phyloP scores from a whole-genome alignment of 2,888 invertebrate genomes.

The Phytoseiulus persimilis region DNA sequence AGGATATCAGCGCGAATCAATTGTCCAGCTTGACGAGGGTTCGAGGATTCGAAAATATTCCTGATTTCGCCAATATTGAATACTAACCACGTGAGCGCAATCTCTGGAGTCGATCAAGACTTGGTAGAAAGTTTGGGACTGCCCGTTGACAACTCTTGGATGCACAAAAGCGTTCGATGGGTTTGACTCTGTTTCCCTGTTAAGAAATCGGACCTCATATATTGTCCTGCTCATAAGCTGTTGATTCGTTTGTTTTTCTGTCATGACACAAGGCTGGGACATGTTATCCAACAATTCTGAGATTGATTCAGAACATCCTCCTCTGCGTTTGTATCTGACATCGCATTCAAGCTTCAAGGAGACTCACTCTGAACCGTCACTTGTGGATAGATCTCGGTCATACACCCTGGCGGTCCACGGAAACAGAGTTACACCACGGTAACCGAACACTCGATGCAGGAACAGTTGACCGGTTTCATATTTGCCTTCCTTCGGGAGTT shows the following conservation, averaged over 20 bases:
- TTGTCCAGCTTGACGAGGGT: too few relatives aligned
- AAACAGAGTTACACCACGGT: slow-evolving; percentile 89
- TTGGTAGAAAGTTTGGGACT: slow-evolving; percentile 91
- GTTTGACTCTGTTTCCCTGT: slow-evolving; percentile 43
- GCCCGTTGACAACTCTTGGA: slow-evolving; percentile 59
- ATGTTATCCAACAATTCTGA: too few relatives aligned
- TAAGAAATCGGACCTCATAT: neutral
- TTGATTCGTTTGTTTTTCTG: too few relatives aligned
- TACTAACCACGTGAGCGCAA: slow-evolving; percentile 85
- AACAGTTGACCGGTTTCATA: slow-evolving; percentile 87
- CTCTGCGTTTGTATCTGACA: too few relatives aligned
- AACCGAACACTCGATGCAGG: slow-evolving; percentile 91
- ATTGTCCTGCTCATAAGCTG: neutral
- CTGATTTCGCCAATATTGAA: too few relatives aligned
- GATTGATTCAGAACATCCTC: neutral
- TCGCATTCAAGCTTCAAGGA: neutral
- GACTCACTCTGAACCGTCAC: neutral
- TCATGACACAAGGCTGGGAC: too few relatives aligned
- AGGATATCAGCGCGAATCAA: slow-evolving; percentile 5
- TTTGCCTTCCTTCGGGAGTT: slow-evolving; percentile 76
- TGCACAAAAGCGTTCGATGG: slow-evolving; percentile 44
- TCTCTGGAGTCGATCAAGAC: slow-evolving; percentile 84
- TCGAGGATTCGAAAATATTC: too few relatives aligned
- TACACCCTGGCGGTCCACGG: slow-evolving; percentile 94
- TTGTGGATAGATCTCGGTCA: slow-evolving; percentile 69